Evolutionary conservation across 1,140 invertebrate species (phyloP), one percentile per base, ranked within the genome.

Genomic region (Colletes gigas): DNA sequence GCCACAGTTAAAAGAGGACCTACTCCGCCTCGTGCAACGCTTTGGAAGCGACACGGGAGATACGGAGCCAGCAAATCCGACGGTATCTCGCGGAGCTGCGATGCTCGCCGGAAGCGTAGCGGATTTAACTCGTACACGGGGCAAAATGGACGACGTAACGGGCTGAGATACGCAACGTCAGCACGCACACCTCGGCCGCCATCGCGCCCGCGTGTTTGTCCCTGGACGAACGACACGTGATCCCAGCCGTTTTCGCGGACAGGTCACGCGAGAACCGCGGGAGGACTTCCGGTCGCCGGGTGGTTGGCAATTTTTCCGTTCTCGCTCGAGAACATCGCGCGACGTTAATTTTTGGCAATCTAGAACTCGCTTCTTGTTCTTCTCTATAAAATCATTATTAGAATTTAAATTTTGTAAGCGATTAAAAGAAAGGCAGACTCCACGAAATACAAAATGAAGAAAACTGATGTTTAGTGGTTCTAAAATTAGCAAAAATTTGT

Each of bases 201-300:
- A 41, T 66, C 19, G 12, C 60, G 47, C 5, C 10, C 30, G 30
- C 60, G 71, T 50, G 81, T 79, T 73, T 82, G 74, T 72, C 78
- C 73, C 44, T 60, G 70, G 41, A 81, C 57, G 65, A 14, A 85
- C 62, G 65, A 74, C 68, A 79, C 14, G 78, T 70, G 83, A 85
- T 76, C 59, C 67, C 72, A 52, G 60, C 72, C 60, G 60, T 81
- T 84, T 69, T 69, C 65, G 65, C 12, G 19, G 83, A 80, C 70
- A 59, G 66, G 81, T 89, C 88, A 87, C 87, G 87, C 83, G 83
- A 88, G 44, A 52, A 70, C 65, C 88, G 86, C 87, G 87, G 82
- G 83, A 88, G 44, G 44, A 70, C 65, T 82, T 85, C 74, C 79
- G 67, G 4, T 41, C 15, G 50, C 8, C 30, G 47, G 4, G 39